Evolutionary conservation across 2,797 vertebrate species (phyloP), one percentile per base, ranked within the genome.

Genomic region (Enteromius anoplus): DNA sequence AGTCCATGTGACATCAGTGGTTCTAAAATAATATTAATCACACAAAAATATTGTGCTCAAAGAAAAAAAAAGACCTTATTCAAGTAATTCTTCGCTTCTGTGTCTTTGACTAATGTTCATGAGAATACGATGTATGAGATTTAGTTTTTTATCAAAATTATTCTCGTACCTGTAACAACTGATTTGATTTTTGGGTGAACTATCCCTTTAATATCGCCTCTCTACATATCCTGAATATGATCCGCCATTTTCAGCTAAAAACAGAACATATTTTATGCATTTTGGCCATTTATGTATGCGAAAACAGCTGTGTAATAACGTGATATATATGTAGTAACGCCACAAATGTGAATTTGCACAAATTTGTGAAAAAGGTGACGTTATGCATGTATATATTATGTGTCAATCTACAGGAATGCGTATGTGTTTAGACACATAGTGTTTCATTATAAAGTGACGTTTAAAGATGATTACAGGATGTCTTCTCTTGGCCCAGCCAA

Each of bases 381-480:
- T 62, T 62, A 62, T 62, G 60, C 5, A 1, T 3, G 6, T 29
- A 62, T 12, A 60, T 60, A 26, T 29, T 62, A 29, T 32, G 26
- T 62, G 26, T 29, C 23, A 62, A 15, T 29, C 23, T 29, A 62
- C 15, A 62, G 23, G 23, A 62, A 62, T 29, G 12, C 12, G 2
- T 29, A 15, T 62, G 26, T 62, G 60, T 5, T 62, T 6, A 15
- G 12, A 26, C 26, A 62, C 23, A 29, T 62, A 7, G 60, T 29
- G 60, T 62, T 62, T 62, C 26, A 6, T 62, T 62, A 62, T 7
- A 15, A 15, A 62, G 26, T 15, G 5, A 29, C 11, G 42, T 10
- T 42, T 42, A 42, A 42, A 68, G 19, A 70, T 45, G 66, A 23
- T n/a, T 45, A 45, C 37, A 69, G n/a, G 40, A 69, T 69, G 66